phyloP scores from a whole-genome alignment of 1,140 invertebrate genomes.

The Solenopsis fugax region DNA sequence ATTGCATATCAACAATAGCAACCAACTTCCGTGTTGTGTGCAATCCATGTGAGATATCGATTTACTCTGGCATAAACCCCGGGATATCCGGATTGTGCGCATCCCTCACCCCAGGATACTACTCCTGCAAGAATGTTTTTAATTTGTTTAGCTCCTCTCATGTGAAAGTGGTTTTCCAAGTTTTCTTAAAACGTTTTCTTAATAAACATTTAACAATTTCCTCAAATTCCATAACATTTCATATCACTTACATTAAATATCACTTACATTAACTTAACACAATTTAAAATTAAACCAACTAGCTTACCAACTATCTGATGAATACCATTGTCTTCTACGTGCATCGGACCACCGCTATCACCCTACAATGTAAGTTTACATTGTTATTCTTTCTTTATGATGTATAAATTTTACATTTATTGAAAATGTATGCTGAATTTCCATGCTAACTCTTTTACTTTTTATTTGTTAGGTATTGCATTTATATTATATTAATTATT shows the following conservation, averaged over 20 bases:
- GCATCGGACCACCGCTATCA: conserved; percentile 90
- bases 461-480: not conserved
- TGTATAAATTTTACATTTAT: not conserved
- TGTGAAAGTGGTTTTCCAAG: not conserved
- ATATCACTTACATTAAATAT: not conserved
- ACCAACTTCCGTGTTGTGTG: conserved; percentile 89
- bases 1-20: conserved; percentile 88
- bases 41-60: conserved; percentile 91
- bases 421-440: not conserved
- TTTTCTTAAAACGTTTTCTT: not conserved
- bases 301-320: conserved; percentile 87
- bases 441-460: not conserved
- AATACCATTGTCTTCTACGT: conserved; percentile 84
- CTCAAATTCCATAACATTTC: not conserved
- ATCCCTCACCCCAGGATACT: conserved; percentile 93
- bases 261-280: not conserved
- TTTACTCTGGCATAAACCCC: conserved; percentile 96
- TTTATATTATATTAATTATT: not conserved
- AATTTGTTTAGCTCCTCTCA: not conserved
- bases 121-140: conserved; percentile 86
- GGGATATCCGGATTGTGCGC: conserved; percentile 92
- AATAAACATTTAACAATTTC: not conserved
- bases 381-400: not conserved
- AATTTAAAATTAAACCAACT: conserved; percentile 8
- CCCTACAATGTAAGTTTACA: conserved; percentile 84